Base-by-base conservation (phyloP, 2,888 invertebrate genomes). In the Drosophila prolongata region DNA sequence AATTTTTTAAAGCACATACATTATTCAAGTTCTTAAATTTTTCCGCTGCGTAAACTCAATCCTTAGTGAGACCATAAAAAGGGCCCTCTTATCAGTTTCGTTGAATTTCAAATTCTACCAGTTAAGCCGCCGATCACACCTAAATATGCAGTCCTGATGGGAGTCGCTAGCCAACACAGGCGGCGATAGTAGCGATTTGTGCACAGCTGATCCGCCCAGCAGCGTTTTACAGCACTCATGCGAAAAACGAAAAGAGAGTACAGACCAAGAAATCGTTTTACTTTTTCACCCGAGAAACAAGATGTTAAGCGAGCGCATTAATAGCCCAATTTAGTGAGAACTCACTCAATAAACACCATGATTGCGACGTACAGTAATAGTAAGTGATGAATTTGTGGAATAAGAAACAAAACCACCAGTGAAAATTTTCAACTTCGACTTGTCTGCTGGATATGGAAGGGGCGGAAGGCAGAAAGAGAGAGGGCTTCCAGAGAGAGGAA, bases 371-470 rank as follows among this genome's bases (percentile, higher is more conserved):
- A 59, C 59, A 67, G n/a, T 44, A 65, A 77, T 66, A 69, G 82
- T 82, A 87, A 82, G 88, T 85, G 65, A 3, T 3, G 9, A 27
- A 44, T 27, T 0, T 9, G 6, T 9, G 30, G 54, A 24, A 46
- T 60, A 64, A 10, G 6, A 34, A 34, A 16, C 5, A 49, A 75
- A 79, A 42, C 6, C 40, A 47, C 2, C 4, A 54, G 75, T 79
- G 75, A 87, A 85, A 85, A 79, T 81, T 85, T 75, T 42, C 62
- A 68, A 56, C 16, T 69, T 46, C 30, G 37, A 42, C 19, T 52
- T 58, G 54, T 55, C 57, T 47, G 57, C 65, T 49, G 16, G 42
- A 27, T 8, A 38, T 10, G 5, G 52, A 19, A n/a, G 24, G 57
- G 34, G 42, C 43, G 38, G 73, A 44, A 66, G 62, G 65, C 49